phyloP scores from a whole-genome alignment of 2,888 invertebrate species.

The Laothoe populi region DNA sequence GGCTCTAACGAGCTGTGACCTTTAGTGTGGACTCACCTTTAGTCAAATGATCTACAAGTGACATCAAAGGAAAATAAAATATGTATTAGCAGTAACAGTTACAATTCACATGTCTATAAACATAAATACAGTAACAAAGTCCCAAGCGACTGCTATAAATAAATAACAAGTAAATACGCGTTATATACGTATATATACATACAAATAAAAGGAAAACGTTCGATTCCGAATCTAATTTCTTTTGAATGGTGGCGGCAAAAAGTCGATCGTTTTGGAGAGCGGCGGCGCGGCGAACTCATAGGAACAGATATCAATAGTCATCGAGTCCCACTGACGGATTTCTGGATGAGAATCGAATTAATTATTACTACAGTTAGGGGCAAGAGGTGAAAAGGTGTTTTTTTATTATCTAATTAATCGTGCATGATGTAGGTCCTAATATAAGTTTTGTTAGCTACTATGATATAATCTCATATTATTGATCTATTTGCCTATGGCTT shows the following conservation, averaged over 20 bases:
- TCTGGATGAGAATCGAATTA: constrained; percentile 66
- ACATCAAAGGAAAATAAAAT: no score
- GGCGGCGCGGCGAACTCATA: constrained; percentile 73
- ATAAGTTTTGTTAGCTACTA: no score
- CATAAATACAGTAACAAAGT: background rate
- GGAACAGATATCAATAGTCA: constrained; percentile 75
- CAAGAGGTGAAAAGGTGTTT: constrained; percentile 63
- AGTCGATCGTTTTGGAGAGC: constrained; percentile 70
- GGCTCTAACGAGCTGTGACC: no score
- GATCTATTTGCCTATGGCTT: no score
- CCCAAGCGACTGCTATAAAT: constrained; percentile 1
- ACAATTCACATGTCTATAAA: background rate
- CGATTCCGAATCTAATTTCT: constrained; percentile 76
- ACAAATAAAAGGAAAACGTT: constrained; percentile 29
- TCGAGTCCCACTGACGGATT: constrained; percentile 58
- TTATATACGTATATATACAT: constrained; percentile 29
- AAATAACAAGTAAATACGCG: background rate
- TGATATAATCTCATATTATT: no score
- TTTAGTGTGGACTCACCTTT: no score
- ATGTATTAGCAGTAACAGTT: background rate
- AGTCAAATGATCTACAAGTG: no score
- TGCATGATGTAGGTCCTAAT: constrained; percentile 2
- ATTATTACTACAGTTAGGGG: constrained; percentile 68
- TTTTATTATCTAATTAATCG: constrained; percentile 37
- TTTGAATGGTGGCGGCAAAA: constrained; percentile 72